Conservation (phyloP, 1,140 invertebrate species). For the Capitella teleta region DNA sequence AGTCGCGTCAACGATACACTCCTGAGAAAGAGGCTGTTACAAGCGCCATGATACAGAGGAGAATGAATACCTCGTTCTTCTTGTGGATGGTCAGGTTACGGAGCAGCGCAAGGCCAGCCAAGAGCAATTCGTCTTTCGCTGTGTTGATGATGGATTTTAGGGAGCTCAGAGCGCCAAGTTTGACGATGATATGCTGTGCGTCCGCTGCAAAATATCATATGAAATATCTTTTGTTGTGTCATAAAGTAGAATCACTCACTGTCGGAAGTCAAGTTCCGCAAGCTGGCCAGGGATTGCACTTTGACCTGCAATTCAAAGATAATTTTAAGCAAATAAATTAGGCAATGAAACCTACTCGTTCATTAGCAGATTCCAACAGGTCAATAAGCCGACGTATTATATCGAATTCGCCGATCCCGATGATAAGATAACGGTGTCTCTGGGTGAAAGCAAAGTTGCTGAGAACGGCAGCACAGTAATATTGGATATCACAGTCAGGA, state of each 20-base stretch:
- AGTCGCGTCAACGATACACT: no score
- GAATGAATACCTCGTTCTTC: constrained; percentile 30
- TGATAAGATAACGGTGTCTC: constrained; percentile 28
- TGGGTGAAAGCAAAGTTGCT: constrained; percentile 29
- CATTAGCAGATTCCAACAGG: constrained; percentile 17
- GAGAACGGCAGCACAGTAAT: constrained; percentile 26
- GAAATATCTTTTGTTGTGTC: no score
- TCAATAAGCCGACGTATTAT: constrained; percentile 20
- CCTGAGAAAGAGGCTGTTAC: no score
- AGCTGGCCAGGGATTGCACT: constrained; percentile 26
- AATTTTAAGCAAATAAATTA: no score
- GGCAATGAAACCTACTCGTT: constrained; percentile 19
- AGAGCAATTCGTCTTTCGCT: constrained; percentile 15
- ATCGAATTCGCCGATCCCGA: constrained; percentile 27
- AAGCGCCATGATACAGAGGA: no score
- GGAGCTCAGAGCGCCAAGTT: constrained; percentile 17
- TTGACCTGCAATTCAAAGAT: no score
- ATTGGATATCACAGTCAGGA: constrained; percentile 21
- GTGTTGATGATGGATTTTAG: constrained; percentile 17
- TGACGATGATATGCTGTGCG: constrained; percentile 22
- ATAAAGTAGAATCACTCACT: constrained; percentile 18
- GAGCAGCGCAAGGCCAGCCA: constrained; percentile 23
- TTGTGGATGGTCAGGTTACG: constrained; percentile 26
- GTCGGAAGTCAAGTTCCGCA: constrained; percentile 28
- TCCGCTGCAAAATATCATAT: no score